Base-by-base conservation (phyloP, 2,888 invertebrate species). In the Tetheella fluctuosa region DNA sequence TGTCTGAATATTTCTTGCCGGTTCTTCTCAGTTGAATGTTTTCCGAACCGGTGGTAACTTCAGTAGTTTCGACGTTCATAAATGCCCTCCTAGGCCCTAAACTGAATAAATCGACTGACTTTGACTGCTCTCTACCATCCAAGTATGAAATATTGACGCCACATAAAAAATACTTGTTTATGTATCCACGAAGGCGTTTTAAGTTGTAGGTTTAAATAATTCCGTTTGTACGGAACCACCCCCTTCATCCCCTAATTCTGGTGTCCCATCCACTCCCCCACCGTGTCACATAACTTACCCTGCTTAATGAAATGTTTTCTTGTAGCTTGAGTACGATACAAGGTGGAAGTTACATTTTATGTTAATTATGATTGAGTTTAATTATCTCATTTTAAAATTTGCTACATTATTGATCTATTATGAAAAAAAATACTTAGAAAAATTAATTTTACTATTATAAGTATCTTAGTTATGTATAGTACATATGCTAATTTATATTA, bases 261-360 rank as follows among this genome's bases (percentile, higher is more conserved):
- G 48, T 48, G 17, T 62, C 61, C 59, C 60, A 63, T 28, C 67
- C 76, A 71, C 68, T 64, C 73, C 71, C 71, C 71, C 61, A 59
- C 59, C 65, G 70, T 71, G 74, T 71, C 73, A 74, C 81, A 80
- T 85, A 83, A 85, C 76, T 85, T 81, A 84, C 68, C 65, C 64
- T 67, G 70, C 60, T 64, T 73, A 81, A 80, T 79, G 74, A 74
- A 80, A 76, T 74, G 73, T 73, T 76, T 74, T 69, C 74, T 66
- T 72, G 77, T 70, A 70, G 64, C 62, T 62, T 20, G 42, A 17
- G 52, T 52, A 56, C 54, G 57, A 23, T 42, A 52, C 30, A 54
- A 25, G 60, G 15, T 28, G 30, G 17, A 54, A 54, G 54, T 28
- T 53, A 25, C 53, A 53, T n/a, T 25, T 25, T 54, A 2, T 15